Conservation (phyloP, 2,113 vertebrate species). For the Daubentonia madagascariensis region DNA sequence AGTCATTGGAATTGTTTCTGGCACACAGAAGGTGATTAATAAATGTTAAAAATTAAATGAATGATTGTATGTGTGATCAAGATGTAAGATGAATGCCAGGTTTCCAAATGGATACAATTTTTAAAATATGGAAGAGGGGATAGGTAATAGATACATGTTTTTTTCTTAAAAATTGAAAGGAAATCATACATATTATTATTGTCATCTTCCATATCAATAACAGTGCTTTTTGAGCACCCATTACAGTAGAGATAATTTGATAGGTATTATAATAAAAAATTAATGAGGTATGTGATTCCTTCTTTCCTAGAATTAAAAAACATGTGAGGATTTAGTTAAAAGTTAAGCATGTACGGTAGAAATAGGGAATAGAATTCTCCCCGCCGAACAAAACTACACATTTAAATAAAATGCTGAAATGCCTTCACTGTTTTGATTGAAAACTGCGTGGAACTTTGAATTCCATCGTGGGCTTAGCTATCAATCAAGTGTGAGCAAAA, state of each 20-base stretch:
- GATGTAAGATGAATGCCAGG: background rate
- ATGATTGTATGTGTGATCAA: background rate
- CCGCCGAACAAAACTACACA: background rate
- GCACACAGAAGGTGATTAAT: background rate
- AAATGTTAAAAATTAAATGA: background rate
- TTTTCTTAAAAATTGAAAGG: background rate
- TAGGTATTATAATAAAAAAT: background rate
- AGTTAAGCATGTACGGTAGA: background rate
- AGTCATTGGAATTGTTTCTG: background rate
- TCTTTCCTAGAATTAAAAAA: background rate
- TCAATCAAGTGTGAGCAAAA: background rate
- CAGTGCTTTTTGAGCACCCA: background rate
- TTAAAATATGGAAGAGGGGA: background rate
- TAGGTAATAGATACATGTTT: background rate
- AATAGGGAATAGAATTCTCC: background rate
- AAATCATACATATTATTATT: background rate
- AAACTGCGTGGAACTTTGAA: background rate
- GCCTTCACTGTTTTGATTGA: background rate
- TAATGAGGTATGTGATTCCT: background rate
- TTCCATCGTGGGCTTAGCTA: background rate
- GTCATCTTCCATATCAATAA: background rate
- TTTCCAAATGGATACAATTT: background rate
- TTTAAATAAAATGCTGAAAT: background rate
- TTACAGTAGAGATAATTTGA: background rate
- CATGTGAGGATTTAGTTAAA: background rate